A percentile compares a stretch with the other conserved stretches of the same genome.
Conservation (phyloP, 2,797 vertebrate species). For the Linurgus olivaceus region DNA sequence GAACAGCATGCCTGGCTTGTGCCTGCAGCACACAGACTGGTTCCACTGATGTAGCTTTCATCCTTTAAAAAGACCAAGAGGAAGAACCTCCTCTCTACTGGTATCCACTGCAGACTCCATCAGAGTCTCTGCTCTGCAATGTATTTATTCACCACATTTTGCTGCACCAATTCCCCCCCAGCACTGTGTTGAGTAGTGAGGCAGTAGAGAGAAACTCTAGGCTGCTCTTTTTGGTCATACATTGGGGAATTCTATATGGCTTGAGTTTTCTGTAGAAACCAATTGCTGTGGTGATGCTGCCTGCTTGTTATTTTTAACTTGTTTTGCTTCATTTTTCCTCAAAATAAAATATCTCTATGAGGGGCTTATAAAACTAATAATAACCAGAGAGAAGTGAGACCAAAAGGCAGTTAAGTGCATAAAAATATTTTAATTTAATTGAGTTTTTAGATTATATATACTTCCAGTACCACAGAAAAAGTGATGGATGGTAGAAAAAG, state of each 20-base stretch:
- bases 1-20: not conserved
- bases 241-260: not conserved
- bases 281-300: not conserved
- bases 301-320: not conserved
- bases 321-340: not conserved
- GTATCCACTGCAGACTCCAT: not conserved
- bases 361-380: not conserved
- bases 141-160: not conserved
- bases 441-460: not conserved
- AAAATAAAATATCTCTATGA: not conserved
- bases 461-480: not conserved
- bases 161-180: not conserved
- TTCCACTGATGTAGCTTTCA: not conserved
- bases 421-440: not conserved
- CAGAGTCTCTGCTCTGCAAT: not conserved
- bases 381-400: not conserved
- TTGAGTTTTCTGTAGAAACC: not conserved
- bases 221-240: not conserved
- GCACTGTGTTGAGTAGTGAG: not conserved
- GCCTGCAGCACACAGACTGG: not conserved
- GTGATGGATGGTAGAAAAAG: not conserved
- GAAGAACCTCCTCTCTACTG: not conserved
- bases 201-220: no score
- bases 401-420: not conserved
- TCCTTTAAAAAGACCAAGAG: not conserved